These are phyloP conservation scores for Gadopsis bispinosus DNA, from an alignment of 2,797 vertebrate species.

Conservation along the genomic window DNA sequence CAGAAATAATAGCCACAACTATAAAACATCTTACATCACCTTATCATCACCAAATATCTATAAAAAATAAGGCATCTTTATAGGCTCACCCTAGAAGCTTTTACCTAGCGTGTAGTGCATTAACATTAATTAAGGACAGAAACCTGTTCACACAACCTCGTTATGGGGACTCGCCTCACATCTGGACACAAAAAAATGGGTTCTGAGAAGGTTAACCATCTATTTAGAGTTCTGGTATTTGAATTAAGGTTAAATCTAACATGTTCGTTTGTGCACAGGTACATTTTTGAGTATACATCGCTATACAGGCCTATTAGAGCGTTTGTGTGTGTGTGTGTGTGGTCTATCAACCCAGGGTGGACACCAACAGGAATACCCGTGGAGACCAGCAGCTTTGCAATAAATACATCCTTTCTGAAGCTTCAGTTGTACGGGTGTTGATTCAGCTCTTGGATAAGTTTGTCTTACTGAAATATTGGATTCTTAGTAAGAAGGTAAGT, in stretches of 20 bases:
- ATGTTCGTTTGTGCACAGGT: neutral
- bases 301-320: neutral
- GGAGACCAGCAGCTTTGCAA: no score
- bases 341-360: neutral
- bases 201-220: neutral
- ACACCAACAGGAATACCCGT: neutral
- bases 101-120: neutral
- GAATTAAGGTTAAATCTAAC: neutral
- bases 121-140: neutral
- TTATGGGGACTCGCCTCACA: neutral
- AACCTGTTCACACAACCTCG: neutral
- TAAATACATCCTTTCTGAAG: neutral
- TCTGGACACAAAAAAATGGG: neutral
- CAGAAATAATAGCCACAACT: neutral
- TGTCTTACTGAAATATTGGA: neutral
- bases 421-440: neutral
- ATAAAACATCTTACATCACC: conserved; percentile 13
- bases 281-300: neutral
- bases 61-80: neutral
- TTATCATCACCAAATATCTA: neutral
- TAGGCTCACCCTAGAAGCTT: neutral
- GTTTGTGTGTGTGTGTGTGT: neutral
- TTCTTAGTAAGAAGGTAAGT: neutral
- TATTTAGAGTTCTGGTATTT: neutral
- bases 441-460: neutral